Conservation (phyloP, 2,797 vertebrate genomes). For the Balearica regulorum region DNA sequence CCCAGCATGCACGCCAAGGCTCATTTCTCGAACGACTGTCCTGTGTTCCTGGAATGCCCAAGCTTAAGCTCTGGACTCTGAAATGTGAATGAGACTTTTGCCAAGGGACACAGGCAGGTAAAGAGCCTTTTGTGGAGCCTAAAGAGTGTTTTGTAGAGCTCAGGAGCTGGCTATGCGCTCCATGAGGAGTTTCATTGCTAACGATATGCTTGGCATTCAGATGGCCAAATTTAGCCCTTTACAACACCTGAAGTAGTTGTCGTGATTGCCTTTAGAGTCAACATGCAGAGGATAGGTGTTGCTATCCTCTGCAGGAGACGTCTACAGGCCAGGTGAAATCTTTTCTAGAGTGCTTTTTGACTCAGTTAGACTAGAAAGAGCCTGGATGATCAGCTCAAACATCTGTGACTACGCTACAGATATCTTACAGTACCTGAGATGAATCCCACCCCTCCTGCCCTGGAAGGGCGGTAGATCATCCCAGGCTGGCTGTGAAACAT, state of each 20-base stretch:
- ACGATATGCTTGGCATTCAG: not conserved
- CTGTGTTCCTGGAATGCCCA: not conserved
- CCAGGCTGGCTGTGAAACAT: not conserved
- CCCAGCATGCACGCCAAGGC: not conserved
- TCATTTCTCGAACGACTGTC: accelerated
- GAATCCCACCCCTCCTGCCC: not conserved
- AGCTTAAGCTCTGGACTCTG: not conserved
- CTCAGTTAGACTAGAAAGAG: not conserved
- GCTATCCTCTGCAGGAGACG: not conserved
- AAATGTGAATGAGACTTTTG: not conserved
- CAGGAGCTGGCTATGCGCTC: not conserved
- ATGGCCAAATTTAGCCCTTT: not conserved
- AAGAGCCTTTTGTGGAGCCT: not conserved
- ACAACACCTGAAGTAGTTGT: not conserved
- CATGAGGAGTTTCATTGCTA: not conserved
- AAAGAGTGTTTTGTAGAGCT: not conserved
- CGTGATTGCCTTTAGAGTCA: not conserved
- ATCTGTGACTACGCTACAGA: not conserved
- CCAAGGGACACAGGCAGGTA: not conserved
- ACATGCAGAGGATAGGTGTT: not conserved
- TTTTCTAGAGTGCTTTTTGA: not conserved
- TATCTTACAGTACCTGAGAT: not conserved
- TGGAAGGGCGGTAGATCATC: not conserved
- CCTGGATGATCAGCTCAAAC: not conserved
- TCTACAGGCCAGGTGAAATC: not conserved